Conservation (phyloP, 1,140 invertebrate genomes). For the Thaumetopoea pityocampa region DNA sequence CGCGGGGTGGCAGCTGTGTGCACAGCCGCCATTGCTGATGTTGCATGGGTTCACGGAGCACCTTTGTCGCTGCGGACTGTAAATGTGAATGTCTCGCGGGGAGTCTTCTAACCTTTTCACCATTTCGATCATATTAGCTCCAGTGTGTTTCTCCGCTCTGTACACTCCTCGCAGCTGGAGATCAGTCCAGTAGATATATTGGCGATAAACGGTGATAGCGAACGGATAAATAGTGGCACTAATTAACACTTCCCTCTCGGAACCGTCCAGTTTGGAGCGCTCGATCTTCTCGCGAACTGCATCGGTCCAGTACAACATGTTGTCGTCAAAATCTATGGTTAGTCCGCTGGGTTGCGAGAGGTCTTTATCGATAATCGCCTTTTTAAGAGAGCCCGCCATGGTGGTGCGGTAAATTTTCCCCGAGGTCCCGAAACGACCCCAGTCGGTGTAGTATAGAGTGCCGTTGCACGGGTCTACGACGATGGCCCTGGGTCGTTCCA, state of each 20-base stretch:
- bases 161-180: conserved; percentile 95
- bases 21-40: conserved; percentile 96
- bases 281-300: conserved; percentile 98
- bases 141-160: conserved; percentile 97
- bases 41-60: conserved; percentile 91
- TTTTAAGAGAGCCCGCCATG: conserved; percentile 96
- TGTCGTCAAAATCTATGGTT: conserved; percentile 96
- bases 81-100: conserved; percentile 94
- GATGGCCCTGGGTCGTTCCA: conserved; percentile 95
- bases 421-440: conserved; percentile 93
- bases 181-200: conserved; percentile 99
- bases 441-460: conserved; percentile 94
- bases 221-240: conserved; percentile 97
- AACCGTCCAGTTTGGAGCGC: conserved; percentile 91
- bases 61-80: conserved; percentile 85
- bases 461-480: conserved; percentile 98
- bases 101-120: conserved; percentile 94
- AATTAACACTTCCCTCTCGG: conserved; percentile 85
- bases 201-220: conserved; percentile 92
- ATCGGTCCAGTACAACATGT: conserved; percentile 98
- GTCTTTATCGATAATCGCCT: conserved; percentile 92
- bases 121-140: conserved; percentile 95
- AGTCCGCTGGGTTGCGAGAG: conserved; percentile 96
- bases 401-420: conserved; percentile 97
- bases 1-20: conserved; percentile 94